Base-by-base conservation (phyloP, 2,113 vertebrate species). In the Condylura cristata region DNA sequence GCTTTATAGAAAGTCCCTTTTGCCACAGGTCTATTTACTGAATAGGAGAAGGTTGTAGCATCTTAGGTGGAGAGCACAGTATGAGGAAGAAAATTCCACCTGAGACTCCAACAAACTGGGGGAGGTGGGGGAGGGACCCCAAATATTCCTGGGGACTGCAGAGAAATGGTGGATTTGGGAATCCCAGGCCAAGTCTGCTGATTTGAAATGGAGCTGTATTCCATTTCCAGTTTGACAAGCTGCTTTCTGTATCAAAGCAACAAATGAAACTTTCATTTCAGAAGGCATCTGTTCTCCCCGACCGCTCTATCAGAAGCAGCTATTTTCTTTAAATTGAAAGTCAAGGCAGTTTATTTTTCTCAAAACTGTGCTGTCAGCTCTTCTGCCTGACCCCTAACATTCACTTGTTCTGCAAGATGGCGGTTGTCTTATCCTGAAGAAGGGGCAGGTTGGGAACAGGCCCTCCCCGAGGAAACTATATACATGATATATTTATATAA, bases 241-340 rank as follows among this genome's bases (percentile, higher is more conserved):
- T 39, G 63, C 68, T 89, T 87, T 83, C 71, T 22, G 1, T 61
- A 76, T 81, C 86, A 85, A 91, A 91, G 79, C 44, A 60, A 84
- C 63, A 72, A 70, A 79, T 34, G 48, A 39, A 68, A 83, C 80
- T 76, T 85, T 53, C 71, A 82, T 91, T 83, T 86, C 79, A 91
- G 80, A 68, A 80, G 0, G 7, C 83, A 86, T 75, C 95, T 89
- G 86, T 39, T 74, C 51, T 87, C 84, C 41, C 14, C 3, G 65
- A 12, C 60, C 34, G 8, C 79, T 68, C 53, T 87, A 86, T 87
- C 80, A 95, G 82, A 89, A 83, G 51, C 48, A 91, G 84, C 61
- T 70, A 84, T 94, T 72, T 87, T 81, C 93, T 96, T 93, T 83
- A 96, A 87, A 91, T 58, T 86, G 79, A 89, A 94, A 94, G 71